Evolutionary conservation across 2,888 invertebrate genomes (phyloP), one percentile per base, ranked within the genome.

Genomic region (Scaptomyza parva): DNA sequence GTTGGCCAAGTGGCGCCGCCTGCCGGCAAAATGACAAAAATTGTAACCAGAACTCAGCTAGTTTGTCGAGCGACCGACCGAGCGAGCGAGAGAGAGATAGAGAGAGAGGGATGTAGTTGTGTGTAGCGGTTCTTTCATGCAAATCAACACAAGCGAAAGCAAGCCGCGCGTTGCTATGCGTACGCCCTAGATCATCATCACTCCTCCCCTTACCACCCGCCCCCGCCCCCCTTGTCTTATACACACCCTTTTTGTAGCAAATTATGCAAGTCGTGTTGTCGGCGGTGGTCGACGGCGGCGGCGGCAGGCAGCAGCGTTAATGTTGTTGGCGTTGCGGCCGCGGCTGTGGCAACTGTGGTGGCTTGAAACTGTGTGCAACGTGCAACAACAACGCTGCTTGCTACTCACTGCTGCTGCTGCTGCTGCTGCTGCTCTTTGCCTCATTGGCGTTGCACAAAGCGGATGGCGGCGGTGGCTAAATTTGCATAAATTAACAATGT

Each of bases 401-500:
- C n/a, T n/a, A n/a, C n/a, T n/a, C n/a, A n/a, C n/a, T n/a, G 54
- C 14, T 8, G 26, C 26, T 17, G 17, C 17, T 39, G 76, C 68
- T 51, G 57, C 28, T 17, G 45, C 47, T 33, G n/a, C 22, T 43
- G 78, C 74, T 58, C 61, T 57, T 57, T 67, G 86, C 60, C 86
- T 84, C 86, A 87, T 87, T 87, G 85, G 67, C 76, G 76, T 81
- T 82, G 85, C 82, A 87, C 82, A 82, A 87, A 82, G 86, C 82
- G 73, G 69, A 47, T 47, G 47, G 55, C 44, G 86, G 83, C 70
- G 81, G 62, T 74, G 73, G 86, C 86, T 85, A 76, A 87, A 82
- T 83, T 77, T 87, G 84, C 84, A 86, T 86, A 83, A 88, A 83
- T 88, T 85, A 86, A 83, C 80, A 83, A 79, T 83, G 80, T 87